phyloP scores from a whole-genome alignment of 2,888 invertebrate species.

The Pseudolycoriella hygida region DNA sequence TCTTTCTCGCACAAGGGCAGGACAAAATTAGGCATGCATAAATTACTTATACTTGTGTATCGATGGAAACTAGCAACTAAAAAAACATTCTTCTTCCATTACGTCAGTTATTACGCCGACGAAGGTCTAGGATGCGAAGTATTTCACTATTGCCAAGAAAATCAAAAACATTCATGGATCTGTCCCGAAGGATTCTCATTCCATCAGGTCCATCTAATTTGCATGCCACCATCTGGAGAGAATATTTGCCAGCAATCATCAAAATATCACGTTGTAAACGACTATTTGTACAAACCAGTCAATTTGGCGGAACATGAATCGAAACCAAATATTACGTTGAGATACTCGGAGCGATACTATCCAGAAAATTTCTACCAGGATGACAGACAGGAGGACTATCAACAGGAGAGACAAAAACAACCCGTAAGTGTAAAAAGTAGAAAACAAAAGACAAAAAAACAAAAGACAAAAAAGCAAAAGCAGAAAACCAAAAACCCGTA shows the following conservation, averaged over 20 bases:
- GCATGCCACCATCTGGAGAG: constrained; percentile 80
- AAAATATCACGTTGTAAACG: constrained; percentile 82
- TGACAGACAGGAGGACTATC: constrained; percentile 25
- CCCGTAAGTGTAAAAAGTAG: constrained; percentile 19
- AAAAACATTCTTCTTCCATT: too few species aligned
- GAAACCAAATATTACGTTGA: constrained; percentile 60
- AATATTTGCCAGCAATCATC: constrained; percentile 79
- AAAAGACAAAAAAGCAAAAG: too few species aligned
- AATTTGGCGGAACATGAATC: constrained; percentile 66
- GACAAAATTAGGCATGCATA: too few species aligned
- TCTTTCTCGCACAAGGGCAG: too few species aligned
- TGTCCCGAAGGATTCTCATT: constrained; percentile 69
- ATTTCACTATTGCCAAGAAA: constrained; percentile 86
- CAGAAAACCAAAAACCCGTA: too few species aligned
- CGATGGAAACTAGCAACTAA: too few species aligned
- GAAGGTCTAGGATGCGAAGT: constrained; percentile 77
- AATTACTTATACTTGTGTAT: too few species aligned
- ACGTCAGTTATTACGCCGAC: constrained; percentile 60
- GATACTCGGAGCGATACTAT: constrained; percentile 71
- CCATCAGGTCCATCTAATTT: constrained; percentile 72
- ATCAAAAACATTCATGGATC: constrained; percentile 80
- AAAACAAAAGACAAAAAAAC: too few species aligned
- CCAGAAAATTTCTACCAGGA: constrained; percentile 61
- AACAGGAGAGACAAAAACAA: constrained; percentile 19
- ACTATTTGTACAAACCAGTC: constrained; percentile 75